Conservation (phyloP, 2,888 invertebrate species). For the Fragum sueziense region DNA sequence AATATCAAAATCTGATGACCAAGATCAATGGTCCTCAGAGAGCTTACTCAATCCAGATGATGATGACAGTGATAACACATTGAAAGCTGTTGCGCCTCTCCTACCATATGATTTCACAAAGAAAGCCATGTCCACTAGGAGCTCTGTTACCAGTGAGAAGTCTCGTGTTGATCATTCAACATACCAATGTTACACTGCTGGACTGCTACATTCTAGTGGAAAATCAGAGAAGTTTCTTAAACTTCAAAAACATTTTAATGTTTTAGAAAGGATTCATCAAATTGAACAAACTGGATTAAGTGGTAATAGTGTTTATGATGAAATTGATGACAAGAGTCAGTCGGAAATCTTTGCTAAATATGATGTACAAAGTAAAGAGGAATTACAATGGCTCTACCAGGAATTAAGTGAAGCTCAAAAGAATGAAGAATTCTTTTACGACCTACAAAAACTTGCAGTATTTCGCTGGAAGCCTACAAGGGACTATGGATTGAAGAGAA, state of each 20-base stretch:
- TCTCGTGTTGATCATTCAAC: constrained; percentile 77
- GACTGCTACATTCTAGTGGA: constrained; percentile 85
- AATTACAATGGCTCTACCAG: constrained; percentile 89
- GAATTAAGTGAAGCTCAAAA: constrained; percentile 91
- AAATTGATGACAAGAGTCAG: neutral
- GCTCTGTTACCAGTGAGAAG: constrained; percentile 75
- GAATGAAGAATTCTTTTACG: constrained; percentile 92
- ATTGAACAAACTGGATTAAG: constrained; percentile 63
- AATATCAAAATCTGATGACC: constrained; percentile 35
- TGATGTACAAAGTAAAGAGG: constrained; percentile 84
- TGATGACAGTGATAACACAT: constrained; percentile 30
- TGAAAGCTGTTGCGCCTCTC: neutral
- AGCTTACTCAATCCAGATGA: constrained; percentile 18
- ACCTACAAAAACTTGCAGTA: constrained; percentile 89
- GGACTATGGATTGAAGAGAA: constrained; percentile 90
- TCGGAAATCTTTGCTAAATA: constrained; percentile 59
- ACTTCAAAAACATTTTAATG: constrained; percentile 92
- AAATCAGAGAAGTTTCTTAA: constrained; percentile 92
- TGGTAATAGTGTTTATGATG: constrained; percentile 10
- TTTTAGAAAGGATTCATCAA: constrained; percentile 92
- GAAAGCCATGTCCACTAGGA: constrained; percentile 56
- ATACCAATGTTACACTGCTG: constrained; percentile 81
- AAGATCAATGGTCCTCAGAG: constrained; percentile 40
- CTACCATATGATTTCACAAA: constrained; percentile 29
- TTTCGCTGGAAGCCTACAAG: constrained; percentile 88